Percentiles rank a stretch among this genome's conserved stretches.
These are phyloP conservation scores for Heliocidaris tuberculata DNA, from an alignment of 35 echinoderm and acorn worm genomes.

Conservation along the genomic window DNA sequence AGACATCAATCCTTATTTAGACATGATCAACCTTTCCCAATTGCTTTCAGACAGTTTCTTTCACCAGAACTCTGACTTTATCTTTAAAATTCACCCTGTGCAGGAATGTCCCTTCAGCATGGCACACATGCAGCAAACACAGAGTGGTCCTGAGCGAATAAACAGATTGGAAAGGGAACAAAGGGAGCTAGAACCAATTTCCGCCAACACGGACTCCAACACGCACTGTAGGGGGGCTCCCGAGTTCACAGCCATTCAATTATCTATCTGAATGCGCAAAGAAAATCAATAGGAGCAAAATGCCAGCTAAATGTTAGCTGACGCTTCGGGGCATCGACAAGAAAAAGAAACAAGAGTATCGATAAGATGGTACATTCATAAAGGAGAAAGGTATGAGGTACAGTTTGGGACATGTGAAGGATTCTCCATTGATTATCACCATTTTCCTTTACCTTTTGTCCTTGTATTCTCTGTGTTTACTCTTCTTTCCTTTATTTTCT, in stretches of 20 bases:
- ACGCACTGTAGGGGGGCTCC: neutral
- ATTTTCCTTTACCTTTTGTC: neutral
- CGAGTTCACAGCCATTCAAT: neutral
- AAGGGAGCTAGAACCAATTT: neutral
- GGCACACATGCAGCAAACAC: neutral
- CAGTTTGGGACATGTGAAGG: neutral
- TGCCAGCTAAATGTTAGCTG: slow-evolving; percentile 8
- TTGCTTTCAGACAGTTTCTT: too few relatives aligned
- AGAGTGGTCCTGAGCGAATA: neutral
- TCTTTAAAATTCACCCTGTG: neutral
- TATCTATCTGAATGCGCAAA: neutral
- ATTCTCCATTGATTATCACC: neutral
- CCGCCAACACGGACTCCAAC: neutral
- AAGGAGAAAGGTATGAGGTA: neutral
- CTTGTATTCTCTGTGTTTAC: neutral
- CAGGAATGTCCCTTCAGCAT: neutral
- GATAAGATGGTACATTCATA: neutral
- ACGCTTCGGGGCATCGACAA: neutral
- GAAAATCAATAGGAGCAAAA: slow-evolving; percentile 1
- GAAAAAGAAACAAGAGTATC: neutral
- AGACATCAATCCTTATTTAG: too few relatives aligned
- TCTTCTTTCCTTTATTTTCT: too few relatives aligned
- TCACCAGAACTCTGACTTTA: too few relatives aligned
- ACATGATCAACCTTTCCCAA: too few relatives aligned
- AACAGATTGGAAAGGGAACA: neutral